Percentiles rank a stretch among this genome's conserved stretches.
Evolutionary conservation across 1,140 invertebrate species (phyloP).

Genomic region (Anastrepha ludens): DNA sequence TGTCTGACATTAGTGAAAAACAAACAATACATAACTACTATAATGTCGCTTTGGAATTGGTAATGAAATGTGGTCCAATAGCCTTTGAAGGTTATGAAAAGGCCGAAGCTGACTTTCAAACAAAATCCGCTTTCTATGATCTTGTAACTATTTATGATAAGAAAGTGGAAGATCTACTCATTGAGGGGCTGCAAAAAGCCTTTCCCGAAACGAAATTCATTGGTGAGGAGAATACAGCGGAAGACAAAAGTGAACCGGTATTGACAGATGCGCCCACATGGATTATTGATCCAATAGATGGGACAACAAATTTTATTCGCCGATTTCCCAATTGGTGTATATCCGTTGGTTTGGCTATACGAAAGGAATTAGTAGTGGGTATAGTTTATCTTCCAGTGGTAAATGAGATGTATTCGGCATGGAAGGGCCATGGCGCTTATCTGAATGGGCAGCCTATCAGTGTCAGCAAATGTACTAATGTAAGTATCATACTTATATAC

Average conservation of each 20-base stretch:
- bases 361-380: slow-evolving; percentile 80
- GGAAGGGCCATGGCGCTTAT: slow-evolving; percentile 83
- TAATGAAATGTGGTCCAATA: slow-evolving; percentile 69
- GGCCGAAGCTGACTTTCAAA: slow-evolving; percentile 76
- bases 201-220: slow-evolving; percentile 87
- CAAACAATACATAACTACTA: slow-evolving; percentile 62
- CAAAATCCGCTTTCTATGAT: slow-evolving; percentile 81
- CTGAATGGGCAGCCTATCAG: slow-evolving; percentile 81
- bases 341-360: slow-evolving; percentile 80
- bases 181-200: slow-evolving; percentile 76
- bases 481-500: slow-evolving; percentile 57
- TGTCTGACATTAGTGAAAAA: not conserved
- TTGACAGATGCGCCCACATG: slow-evolving; percentile 89
- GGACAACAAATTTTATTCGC: slow-evolving; percentile 85
- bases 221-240: slow-evolving; percentile 85
- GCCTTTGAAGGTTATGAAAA: slow-evolving; percentile 76
- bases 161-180: slow-evolving; percentile 81
- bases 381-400: slow-evolving; percentile 87
- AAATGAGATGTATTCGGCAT: slow-evolving; percentile 84
- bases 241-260: slow-evolving; percentile 76
- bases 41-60: slow-evolving; percentile 68
- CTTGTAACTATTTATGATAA: slow-evolving; percentile 86
- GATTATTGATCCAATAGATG: slow-evolving; percentile 90
- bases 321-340: slow-evolving; percentile 80
- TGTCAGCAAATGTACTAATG: slow-evolving; percentile 70